Conservation (phyloP, 2,797 vertebrate genomes). For the Chaetophractus vellerosus region DNA sequence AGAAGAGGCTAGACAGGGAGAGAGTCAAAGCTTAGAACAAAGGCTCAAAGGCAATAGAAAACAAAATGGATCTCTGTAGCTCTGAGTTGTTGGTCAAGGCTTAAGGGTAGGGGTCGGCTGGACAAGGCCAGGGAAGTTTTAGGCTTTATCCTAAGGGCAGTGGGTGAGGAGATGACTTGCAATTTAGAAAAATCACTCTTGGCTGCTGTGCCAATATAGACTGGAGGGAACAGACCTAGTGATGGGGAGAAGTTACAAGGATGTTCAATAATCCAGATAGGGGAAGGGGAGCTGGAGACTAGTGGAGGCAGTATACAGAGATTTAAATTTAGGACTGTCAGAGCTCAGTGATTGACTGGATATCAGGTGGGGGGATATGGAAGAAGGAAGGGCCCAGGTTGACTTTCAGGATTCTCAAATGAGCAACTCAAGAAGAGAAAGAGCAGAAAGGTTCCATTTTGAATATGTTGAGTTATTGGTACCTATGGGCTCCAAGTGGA, state of each 20-base stretch:
- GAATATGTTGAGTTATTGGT: neutral
- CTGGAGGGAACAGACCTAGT: neutral
- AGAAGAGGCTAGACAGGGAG: neutral
- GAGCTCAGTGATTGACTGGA: neutral
- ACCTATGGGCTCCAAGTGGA: neutral
- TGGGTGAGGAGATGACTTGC: neutral
- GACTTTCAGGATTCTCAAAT: neutral
- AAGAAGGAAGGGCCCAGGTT: neutral
- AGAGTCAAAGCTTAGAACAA: neutral
- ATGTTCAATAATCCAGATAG: neutral
- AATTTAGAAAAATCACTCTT: neutral
- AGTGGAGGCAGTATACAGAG: neutral
- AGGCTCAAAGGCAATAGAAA: neutral
- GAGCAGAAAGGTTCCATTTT: neutral
- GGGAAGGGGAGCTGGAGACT: neutral
- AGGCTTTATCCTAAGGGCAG: neutral
- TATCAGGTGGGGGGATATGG: neutral
- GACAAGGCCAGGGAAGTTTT: neutral
- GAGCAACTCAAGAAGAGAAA: neutral
- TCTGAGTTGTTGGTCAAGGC: neutral
- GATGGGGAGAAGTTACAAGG: neutral
- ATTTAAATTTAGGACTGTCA: neutral
- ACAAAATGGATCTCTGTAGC: neutral
- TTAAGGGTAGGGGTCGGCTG: neutral
- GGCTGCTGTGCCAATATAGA: neutral